These are phyloP conservation scores for Hippasteria phrygiana DNA, from an alignment of 53 echinoderm and acorn worm genomes.

Conservation along the genomic window DNA sequence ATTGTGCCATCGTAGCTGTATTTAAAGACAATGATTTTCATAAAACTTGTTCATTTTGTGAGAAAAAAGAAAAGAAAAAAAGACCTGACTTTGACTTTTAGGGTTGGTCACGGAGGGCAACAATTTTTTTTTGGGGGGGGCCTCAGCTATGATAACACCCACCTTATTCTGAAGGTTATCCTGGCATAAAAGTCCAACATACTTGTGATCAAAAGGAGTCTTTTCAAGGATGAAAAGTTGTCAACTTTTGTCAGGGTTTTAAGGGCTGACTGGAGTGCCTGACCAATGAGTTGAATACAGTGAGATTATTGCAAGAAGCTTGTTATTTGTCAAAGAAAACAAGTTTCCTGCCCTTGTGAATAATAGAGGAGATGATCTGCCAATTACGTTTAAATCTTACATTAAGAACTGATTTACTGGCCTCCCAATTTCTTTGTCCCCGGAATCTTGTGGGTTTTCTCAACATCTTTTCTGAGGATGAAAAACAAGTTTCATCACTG, in stretches of 20 bases:
- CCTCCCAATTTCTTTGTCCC: too few relatives aligned
- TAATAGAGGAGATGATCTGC: background rate
- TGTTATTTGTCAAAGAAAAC: background rate
- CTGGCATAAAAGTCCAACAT: too few relatives aligned
- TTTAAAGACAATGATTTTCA: conserved; percentile 12
- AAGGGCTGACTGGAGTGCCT: background rate
- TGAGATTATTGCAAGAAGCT: conserved; percentile 6
- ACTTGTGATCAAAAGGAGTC: background rate
- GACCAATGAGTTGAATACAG: background rate
- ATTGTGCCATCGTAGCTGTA: background rate
- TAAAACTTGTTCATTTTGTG: conserved; percentile 6
- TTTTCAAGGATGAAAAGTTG: background rate
- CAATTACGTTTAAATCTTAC: too few relatives aligned
- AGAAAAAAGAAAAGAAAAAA: conserved; percentile 6
- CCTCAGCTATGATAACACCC: too few relatives aligned
- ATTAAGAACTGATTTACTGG: too few relatives aligned
- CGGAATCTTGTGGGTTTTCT: too few relatives aligned
- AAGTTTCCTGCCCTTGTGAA: background rate
- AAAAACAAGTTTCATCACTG: too few relatives aligned
- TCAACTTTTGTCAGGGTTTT: background rate
- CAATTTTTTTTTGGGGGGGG: too few relatives aligned
- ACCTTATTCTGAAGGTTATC: too few relatives aligned
- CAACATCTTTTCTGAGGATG: too few relatives aligned
- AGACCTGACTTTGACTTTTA: too few relatives aligned
- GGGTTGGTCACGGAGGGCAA: too few relatives aligned